Evolutionary conservation across 2,113 vertebrate genomes (phyloP).

Genomic region (Ptyas mucosa): DNA sequence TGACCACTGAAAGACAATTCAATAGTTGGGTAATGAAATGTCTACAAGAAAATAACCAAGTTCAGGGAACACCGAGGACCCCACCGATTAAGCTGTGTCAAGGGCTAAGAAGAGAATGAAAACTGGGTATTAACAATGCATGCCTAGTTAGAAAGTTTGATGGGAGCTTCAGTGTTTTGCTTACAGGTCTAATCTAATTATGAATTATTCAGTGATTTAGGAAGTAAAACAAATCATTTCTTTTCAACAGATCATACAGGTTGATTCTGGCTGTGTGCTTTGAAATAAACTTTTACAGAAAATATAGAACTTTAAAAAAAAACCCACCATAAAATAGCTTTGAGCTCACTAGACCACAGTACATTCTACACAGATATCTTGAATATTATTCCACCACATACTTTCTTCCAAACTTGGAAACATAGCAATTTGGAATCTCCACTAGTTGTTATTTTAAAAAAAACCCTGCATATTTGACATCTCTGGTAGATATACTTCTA

Average conservation of each 20-base stretch:
- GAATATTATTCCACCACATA: neutral
- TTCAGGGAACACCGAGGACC: too few relatives aligned
- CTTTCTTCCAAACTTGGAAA: neutral
- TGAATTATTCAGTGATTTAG: neutral
- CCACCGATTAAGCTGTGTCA: neutral
- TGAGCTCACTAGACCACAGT: neutral
- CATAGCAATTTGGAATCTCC: neutral
- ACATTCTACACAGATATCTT: neutral
- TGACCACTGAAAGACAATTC: too few relatives aligned
- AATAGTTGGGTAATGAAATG: too few relatives aligned
- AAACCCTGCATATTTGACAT: neutral
- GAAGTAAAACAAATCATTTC: neutral
- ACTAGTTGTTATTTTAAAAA: neutral
- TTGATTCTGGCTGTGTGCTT: neutral
- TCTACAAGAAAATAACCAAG: too few relatives aligned
- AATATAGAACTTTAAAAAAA: neutral
- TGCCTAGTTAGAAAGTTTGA: neutral
- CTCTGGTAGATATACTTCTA: neutral
- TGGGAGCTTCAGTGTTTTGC: neutral
- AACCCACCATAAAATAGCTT: neutral
- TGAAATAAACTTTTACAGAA: neutral
- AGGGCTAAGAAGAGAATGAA: neutral
- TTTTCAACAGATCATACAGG: neutral
- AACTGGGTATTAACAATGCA: neutral
- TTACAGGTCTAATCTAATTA: neutral